These are phyloP conservation scores for Lutraria lutraria DNA, from an alignment of 2,888 invertebrate species.

Conservation along the genomic window DNA sequence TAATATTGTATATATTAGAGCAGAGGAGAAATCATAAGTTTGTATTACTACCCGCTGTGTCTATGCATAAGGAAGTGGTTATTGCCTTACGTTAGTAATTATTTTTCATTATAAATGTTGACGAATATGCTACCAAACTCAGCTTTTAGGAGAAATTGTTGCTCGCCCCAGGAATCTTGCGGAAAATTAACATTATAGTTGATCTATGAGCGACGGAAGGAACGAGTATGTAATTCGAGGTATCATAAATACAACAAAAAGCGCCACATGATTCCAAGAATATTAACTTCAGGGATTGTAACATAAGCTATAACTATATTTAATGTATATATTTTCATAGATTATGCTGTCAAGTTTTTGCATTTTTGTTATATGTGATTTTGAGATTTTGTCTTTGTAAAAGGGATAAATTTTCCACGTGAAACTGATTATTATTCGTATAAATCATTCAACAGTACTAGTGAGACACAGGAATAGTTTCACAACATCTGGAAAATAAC, in stretches of 20 bases:
- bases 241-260: conserved; percentile 41
- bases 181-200: conserved; percentile 46
- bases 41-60: conserved; percentile 34
- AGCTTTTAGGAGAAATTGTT: conserved; percentile 54
- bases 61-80: conserved; percentile 50
- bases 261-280: conserved; percentile 19
- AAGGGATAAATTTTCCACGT: background rate
- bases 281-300: conserved; percentile 29
- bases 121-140: conserved; percentile 28
- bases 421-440: background rate
- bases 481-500: no score
- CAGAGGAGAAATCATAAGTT: conserved; percentile 13
- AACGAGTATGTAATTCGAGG: conserved; percentile 22
- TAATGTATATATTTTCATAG: conserved; percentile 22
- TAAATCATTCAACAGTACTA: conserved; percentile 23
- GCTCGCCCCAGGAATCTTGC: conserved; percentile 50
- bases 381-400: conserved; percentile 13
- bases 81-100: conserved; percentile 40
- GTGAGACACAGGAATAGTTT: background rate
- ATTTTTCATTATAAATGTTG: conserved; percentile 59
- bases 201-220: conserved; percentile 38
- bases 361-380: conserved; percentile 6
- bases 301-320: background rate
- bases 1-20: conserved; percentile 36
- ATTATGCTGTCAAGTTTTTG: background rate